Percentiles rank a stretch among this genome's conserved stretches.
Evolutionary conservation across 2,113 vertebrate genomes (phyloP).

Genomic region (Atherinomorus stipes): DNA sequence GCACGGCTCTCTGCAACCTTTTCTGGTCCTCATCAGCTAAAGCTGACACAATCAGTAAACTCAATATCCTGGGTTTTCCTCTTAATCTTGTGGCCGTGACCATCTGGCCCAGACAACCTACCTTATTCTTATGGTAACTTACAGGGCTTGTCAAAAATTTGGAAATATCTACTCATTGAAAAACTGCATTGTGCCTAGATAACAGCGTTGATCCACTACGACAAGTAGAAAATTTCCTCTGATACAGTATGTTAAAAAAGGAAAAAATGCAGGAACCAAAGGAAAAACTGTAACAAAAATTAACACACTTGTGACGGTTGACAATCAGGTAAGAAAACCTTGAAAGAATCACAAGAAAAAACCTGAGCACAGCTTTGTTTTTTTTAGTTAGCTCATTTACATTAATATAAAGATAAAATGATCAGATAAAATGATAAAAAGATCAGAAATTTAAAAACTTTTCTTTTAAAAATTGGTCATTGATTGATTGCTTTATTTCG

Average conservation of each 20-base stretch:
- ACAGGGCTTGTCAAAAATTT: not conserved
- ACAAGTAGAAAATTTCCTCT: not conserved
- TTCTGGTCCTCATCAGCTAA: conserved; percentile 68
- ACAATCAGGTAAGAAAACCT: not conserved
- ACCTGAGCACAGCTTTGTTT: not conserved
- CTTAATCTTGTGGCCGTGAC: conserved; percentile 40
- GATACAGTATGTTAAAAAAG: not conserved
- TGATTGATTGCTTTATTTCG: too few relatives aligned
- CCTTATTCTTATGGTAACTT: not conserved
- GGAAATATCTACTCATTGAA: not conserved
- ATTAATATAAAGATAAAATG: not conserved
- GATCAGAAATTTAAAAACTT: too few relatives aligned
- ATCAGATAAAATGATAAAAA: too few relatives aligned
- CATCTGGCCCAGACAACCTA: conserved; percentile 13
- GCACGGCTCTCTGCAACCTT: conserved; percentile 15
- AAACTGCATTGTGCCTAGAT: not conserved
- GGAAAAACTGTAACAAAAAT: not conserved
- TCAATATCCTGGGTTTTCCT: conserved; percentile 39
- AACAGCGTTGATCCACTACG: not conserved
- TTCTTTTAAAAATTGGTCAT: too few relatives aligned
- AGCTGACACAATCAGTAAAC: conserved; percentile 46
- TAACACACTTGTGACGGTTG: not conserved
- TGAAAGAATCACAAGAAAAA: not conserved
- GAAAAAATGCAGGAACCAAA: too few relatives aligned
- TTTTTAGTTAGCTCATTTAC: not conserved